phyloP scores from a whole-genome alignment of 1,140 invertebrate genomes.

The Theocolax elegans region DNA sequence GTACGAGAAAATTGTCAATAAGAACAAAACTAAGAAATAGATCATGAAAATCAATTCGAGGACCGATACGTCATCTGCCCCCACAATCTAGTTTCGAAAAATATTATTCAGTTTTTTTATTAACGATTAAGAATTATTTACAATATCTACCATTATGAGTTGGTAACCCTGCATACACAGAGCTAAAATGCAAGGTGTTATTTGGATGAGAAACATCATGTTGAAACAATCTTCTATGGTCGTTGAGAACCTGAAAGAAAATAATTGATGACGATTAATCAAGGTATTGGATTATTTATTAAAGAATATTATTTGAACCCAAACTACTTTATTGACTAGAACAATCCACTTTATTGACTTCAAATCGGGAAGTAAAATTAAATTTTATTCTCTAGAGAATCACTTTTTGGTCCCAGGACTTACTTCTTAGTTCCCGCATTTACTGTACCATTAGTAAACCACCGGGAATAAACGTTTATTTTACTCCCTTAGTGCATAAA shows the following conservation, averaged over 20 bases:
- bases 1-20: conserved; percentile 36
- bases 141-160: conserved; percentile 16
- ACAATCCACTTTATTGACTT: too few relatives aligned
- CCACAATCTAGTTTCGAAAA: conserved; percentile 4
- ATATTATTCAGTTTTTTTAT: too few relatives aligned
- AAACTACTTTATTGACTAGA: too few relatives aligned
- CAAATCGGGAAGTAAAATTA: too few relatives aligned
- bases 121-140: conserved; percentile 1
- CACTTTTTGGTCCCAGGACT: too few relatives aligned
- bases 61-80: conserved; percentile 1
- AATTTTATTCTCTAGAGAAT: too few relatives aligned
- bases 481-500: too few relatives aligned
- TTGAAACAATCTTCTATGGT: conserved; percentile 32
- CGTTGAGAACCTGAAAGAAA: conserved; percentile 25
- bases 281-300: neutral
- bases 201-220: conserved; percentile 35
- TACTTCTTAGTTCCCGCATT: too few relatives aligned
- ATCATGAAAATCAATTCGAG: conserved; percentile 34
- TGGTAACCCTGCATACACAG: conserved; percentile 30
- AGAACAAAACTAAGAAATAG: conserved; percentile 35
- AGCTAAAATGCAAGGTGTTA: conserved; percentile 37
- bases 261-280: neutral
- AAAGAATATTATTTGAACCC: too few relatives aligned
- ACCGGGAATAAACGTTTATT: too few relatives aligned
- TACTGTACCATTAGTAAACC: too few relatives aligned